Conservation (phyloP, 2,888 invertebrate genomes). For the Brachynemurus nebulosus region DNA sequence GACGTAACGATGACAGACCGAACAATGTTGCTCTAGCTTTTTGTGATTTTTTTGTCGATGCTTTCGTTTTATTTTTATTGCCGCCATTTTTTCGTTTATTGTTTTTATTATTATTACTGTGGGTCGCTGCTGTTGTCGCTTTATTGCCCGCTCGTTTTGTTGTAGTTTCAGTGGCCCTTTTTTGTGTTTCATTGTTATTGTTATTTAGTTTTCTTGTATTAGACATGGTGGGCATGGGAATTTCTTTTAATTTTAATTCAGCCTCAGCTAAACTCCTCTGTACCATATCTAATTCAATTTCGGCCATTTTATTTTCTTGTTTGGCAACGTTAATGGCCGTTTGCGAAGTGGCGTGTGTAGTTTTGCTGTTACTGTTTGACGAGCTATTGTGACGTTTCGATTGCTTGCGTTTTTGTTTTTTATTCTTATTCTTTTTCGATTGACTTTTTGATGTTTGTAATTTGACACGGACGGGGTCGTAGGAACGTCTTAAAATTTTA, state of each 20-base stretch:
- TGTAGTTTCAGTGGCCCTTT: slow-evolving; percentile 24
- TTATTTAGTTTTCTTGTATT: too few relatives aligned
- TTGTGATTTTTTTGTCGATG: slow-evolving; percentile 37
- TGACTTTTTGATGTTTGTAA: slow-evolving; percentile 36
- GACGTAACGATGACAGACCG: slow-evolving; percentile 61
- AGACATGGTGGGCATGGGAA: not conserved
- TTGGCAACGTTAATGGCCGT: slow-evolving; percentile 12
- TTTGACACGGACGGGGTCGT: slow-evolving; percentile 74
- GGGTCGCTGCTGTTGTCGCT: slow-evolving; percentile 7
- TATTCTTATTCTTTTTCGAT: slow-evolving; percentile 29
- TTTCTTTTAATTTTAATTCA: not conserved
- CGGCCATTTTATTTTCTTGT: slow-evolving; percentile 8
- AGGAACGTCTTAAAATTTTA: slow-evolving; percentile 60
- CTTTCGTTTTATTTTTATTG: slow-evolving; percentile 20
- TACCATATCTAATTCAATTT: slow-evolving; percentile 2
- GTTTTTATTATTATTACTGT: slow-evolving; percentile 18
- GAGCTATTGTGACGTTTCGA: slow-evolving; percentile 14
- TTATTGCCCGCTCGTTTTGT: slow-evolving; percentile 16
- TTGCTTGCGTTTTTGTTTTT: slow-evolving; percentile 24
- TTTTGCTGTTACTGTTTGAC: too few relatives aligned
- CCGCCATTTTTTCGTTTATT: slow-evolving; percentile 23
- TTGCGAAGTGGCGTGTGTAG: too few relatives aligned
- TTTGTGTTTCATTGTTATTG: slow-evolving; percentile 22
- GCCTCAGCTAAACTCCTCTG: not conserved
- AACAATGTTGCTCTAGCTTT: slow-evolving; percentile 67